These are phyloP conservation scores for Crenichthys baileyi DNA, from an alignment of 2,797 vertebrate genomes.

Conservation along the genomic window DNA sequence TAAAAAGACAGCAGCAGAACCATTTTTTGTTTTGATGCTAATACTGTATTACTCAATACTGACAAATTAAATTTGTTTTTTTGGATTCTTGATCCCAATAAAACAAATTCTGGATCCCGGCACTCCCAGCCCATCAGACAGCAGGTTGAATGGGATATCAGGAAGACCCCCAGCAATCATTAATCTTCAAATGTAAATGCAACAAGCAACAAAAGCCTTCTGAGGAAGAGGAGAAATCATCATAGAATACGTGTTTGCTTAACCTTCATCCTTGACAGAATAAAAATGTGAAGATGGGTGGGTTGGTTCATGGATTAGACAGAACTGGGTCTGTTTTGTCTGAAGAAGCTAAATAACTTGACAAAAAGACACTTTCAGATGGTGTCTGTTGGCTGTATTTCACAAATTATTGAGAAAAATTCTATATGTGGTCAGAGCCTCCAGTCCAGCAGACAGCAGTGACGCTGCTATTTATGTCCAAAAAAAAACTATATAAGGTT, in stretches of 20 bases:
- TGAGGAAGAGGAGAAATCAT: background rate
- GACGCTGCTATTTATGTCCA: background rate
- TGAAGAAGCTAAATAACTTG: background rate
- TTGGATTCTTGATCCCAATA: background rate
- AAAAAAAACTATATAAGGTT: background rate
- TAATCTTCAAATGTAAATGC: background rate
- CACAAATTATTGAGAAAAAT: background rate
- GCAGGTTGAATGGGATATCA: background rate
- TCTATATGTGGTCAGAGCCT: background rate
- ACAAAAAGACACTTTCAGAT: background rate
- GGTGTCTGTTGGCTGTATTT: background rate
- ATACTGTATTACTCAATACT: too few relatives aligned
- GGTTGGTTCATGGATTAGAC: background rate
- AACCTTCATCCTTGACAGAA: background rate
- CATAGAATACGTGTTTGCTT: background rate
- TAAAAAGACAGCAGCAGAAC: too few relatives aligned
- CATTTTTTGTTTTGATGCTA: too few relatives aligned
- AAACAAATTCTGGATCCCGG: background rate
- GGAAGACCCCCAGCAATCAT: background rate
- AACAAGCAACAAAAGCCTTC: background rate
- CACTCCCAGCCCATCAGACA: background rate
- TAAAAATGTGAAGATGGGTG: background rate
- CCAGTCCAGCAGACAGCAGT: constrained; percentile 2
- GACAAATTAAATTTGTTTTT: background rate
- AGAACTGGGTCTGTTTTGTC: background rate